Evolutionary conservation across 2,113 vertebrate genomes (phyloP), one percentile per base, ranked within the genome.

Genomic region (Lepidothrix coronata): DNA sequence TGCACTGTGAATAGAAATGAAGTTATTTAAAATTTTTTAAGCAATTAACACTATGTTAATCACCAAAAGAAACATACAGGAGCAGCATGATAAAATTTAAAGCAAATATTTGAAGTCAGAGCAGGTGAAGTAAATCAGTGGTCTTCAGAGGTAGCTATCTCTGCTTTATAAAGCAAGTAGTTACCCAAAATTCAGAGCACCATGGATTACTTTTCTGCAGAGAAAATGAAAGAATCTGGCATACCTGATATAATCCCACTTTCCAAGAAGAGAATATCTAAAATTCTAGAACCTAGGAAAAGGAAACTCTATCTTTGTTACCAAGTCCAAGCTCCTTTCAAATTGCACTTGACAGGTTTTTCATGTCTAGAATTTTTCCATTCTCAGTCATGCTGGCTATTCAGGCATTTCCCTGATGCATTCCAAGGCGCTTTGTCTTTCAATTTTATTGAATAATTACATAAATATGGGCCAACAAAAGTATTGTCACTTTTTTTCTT

Each of bases 201-300:
- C 16, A 13, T 0, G 1, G 8, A 2, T 11, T 65, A 5, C 3
- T 66, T 52, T 62, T 44, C 31, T 82, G 14, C 18, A 59, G 23
- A 66, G 11, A 88, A 94, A 85, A 70, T 33, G 2, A 89, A 89
- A 70, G 8, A 9, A 54, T 62, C 3, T 39, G 10, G 9, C 6
- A 35, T 43, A 20, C n/a, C n/a, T 59, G 31, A 25, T 54, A 67
- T 14, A 76, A 66, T n/a, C 3, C 1, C 8, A 2, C 5, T 61
- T 80, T 80, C 70, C 13, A 28, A 5, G 9, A 59, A 70, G 58
- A 33, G 21, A 46, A 2, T n/a, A 71, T 58, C 9, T n/a, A 58
- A 87, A 93, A 78, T 51, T 22, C 31, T 51, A 51, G 16, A 87
- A 89, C 5, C 12, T 54, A 37, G 14, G 16, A 82, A 78, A 23